Conservation (phyloP, 2,888 invertebrate genomes). For the Lycocerus yunnanus region DNA sequence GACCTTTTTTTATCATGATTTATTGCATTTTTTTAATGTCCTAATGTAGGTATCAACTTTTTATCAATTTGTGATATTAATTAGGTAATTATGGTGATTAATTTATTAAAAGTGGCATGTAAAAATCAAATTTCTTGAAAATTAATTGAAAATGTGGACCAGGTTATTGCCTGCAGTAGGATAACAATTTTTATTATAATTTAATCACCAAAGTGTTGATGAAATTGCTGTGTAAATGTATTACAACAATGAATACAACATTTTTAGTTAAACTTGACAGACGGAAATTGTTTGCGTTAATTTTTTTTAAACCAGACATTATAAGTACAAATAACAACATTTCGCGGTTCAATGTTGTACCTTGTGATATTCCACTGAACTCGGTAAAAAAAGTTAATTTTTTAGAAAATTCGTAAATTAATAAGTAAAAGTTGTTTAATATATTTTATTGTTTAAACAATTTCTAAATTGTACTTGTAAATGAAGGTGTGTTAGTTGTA, state of each 20-base stretch:
- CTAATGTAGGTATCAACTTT: slow-evolving; percentile 5
- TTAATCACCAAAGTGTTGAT: background rate
- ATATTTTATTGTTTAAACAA: background rate
- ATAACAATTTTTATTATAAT: background rate
- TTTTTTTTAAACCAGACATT: too few relatives aligned
- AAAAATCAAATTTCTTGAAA: background rate
- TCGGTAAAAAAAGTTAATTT: too few relatives aligned
- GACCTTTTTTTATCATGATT: background rate
- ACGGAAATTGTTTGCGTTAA: background rate
- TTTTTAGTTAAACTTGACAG: background rate
- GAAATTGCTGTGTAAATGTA: background rate
- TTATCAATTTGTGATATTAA: background rate
- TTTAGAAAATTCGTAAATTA: background rate
- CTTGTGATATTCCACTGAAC: background rate
- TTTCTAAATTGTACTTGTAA: background rate
- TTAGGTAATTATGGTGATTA: slow-evolving; percentile 6
- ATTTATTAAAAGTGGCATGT: background rate
- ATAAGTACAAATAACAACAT: too few relatives aligned
- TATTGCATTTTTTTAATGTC: background rate
- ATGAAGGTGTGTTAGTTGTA: background rate
- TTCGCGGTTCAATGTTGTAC: background rate
- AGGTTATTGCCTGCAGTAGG: slow-evolving; percentile 3
- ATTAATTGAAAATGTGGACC: slow-evolving; percentile 5
- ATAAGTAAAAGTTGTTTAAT: background rate
- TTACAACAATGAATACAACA: background rate